phyloP scores from a whole-genome alignment of 2,888 invertebrate species.

The Tipula vernalis region DNA sequence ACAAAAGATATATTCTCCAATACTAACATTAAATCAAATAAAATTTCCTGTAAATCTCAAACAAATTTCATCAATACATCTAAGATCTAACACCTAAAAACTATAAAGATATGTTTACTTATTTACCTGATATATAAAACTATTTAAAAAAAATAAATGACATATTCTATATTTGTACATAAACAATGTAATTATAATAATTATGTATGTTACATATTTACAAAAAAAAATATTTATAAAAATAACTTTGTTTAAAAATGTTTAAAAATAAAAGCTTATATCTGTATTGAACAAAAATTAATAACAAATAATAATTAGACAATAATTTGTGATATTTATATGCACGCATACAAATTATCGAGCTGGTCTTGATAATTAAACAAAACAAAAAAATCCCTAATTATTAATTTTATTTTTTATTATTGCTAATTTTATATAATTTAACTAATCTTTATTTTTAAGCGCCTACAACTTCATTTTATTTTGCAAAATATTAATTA shows the following conservation, averaged over 20 bases:
- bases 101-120: neutral
- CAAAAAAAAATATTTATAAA: neutral
- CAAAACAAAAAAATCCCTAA: neutral
- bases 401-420: neutral
- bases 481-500: neutral
- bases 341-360: neutral
- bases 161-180: neutral
- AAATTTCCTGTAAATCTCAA: neutral
- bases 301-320: neutral
- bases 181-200: neutral
- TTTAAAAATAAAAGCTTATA: neutral
- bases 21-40: no score
- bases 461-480: neutral
- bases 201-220: neutral
- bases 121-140: neutral
- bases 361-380: neutral
- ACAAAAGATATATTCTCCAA: no score
- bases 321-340: slow-evolving; percentile 4
- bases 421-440: neutral
- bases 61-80: neutral
- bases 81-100: no score
- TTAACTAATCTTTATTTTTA: neutral
- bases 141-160: neutral
- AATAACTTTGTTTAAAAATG: neutral
- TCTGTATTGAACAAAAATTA: neutral